Evolutionary conservation across 2,113 vertebrate species (phyloP).

Genomic region (Alethe castanea): DNA sequence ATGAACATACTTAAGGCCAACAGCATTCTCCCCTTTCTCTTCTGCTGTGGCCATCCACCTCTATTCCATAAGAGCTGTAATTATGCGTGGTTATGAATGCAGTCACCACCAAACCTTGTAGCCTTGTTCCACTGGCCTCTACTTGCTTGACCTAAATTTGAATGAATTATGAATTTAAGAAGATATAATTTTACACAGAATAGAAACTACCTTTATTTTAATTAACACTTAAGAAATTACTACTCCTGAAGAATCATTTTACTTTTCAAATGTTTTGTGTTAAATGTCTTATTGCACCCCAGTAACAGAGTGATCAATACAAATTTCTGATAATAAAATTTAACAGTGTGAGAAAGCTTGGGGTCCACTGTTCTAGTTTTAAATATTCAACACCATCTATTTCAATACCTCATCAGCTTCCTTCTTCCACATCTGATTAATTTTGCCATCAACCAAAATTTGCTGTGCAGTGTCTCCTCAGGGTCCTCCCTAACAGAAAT

Average conservation of each 20-base stretch:
- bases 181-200: background rate
- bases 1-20: background rate
- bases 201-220: background rate
- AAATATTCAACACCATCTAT: background rate
- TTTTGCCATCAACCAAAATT: background rate
- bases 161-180: background rate
- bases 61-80: accelerated
- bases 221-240: background rate
- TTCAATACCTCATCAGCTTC: background rate
- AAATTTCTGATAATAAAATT: background rate
- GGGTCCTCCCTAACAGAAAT: background rate
- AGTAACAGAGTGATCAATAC: background rate
- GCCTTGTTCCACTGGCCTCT: background rate
- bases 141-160: background rate
- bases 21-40: background rate
- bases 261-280: background rate
- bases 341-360: background rate
- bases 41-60: background rate
- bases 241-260: background rate
- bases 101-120: background rate
- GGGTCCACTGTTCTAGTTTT: background rate
- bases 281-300: background rate
- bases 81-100: accelerated
- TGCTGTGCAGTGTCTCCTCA: background rate
- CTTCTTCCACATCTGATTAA: background rate